Evolutionary conservation across 2,113 vertebrate species (phyloP).

Genomic region (Salminus brasiliensis): DNA sequence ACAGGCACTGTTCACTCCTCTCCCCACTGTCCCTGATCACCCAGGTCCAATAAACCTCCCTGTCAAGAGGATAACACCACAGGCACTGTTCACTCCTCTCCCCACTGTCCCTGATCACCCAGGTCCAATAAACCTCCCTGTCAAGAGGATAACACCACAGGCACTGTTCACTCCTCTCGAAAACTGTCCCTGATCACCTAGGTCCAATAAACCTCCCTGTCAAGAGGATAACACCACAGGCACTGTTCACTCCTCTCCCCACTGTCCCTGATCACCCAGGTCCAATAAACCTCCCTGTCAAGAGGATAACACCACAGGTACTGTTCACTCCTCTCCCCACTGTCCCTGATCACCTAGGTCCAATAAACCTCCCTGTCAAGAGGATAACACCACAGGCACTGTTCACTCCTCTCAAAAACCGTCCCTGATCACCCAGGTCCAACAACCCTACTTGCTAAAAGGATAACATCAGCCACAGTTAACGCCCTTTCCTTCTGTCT

Average conservation of each 20-base stretch:
- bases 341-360: no score
- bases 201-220: not conserved
- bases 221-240: not conserved
- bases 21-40: not conserved
- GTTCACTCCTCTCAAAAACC: not conserved
- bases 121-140: not conserved
- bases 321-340: no score
- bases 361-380: no score
- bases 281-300: no score
- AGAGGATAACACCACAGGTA: not conserved
- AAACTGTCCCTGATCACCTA: no score
- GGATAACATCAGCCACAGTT: not conserved
- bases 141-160: not conserved
- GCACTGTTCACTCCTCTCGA: not conserved
- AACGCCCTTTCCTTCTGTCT: not conserved
- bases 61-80: not conserved
- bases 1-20: not conserved
- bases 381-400: not conserved
- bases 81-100: not conserved
- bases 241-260: not conserved
- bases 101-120: not conserved
- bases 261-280: not conserved
- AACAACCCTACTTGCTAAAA: conserved; percentile 21
- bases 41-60: not conserved
- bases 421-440: conserved; percentile 14